A percentile compares a stretch with the other conserved stretches of the same genome.
phyloP scores from a whole-genome alignment of 2,797 vertebrate genomes.

The Delichon dasypus region DNA sequence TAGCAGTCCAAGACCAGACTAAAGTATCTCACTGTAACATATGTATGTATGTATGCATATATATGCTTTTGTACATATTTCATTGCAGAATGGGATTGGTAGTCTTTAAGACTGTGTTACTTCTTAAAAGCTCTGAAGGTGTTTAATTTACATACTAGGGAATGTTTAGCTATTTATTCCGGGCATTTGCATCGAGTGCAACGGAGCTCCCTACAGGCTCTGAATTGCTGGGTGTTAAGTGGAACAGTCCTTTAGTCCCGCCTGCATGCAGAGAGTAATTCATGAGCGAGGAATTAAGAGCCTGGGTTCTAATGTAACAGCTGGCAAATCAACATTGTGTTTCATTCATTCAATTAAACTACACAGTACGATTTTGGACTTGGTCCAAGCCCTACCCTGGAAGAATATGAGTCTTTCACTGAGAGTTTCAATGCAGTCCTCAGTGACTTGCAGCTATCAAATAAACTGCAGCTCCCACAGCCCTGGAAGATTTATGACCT shows the following conservation, averaged over 20 bases:
- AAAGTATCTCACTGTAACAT: neutral
- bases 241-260: neutral
- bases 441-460: neutral
- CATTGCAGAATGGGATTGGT: neutral
- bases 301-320: conserved; percentile 31
- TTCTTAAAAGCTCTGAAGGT: neutral
- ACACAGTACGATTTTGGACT: neutral
- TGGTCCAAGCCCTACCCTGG: neutral
- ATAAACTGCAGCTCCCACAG: neutral
- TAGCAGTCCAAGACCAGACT: neutral
- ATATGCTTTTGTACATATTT: neutral
- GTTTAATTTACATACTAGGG: neutral
- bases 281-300: conserved; percentile 43
- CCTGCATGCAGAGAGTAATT: conserved; percentile 23
- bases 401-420: neutral
- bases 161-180: neutral
- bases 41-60: neutral
- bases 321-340: conserved; percentile 36
- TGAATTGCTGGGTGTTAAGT: conserved; percentile 33
- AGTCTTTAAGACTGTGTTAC: neutral
- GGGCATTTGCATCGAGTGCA: neutral
- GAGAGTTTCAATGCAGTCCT: neutral
- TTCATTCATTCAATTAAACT: conserved; percentile 59
- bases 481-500: conserved; percentile 19
- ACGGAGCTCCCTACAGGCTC: neutral